Percentiles rank a stretch among this genome's conserved stretches.
phyloP scores from a whole-genome alignment of 1,140 invertebrate species.

The Chymomyza costata region DNA sequence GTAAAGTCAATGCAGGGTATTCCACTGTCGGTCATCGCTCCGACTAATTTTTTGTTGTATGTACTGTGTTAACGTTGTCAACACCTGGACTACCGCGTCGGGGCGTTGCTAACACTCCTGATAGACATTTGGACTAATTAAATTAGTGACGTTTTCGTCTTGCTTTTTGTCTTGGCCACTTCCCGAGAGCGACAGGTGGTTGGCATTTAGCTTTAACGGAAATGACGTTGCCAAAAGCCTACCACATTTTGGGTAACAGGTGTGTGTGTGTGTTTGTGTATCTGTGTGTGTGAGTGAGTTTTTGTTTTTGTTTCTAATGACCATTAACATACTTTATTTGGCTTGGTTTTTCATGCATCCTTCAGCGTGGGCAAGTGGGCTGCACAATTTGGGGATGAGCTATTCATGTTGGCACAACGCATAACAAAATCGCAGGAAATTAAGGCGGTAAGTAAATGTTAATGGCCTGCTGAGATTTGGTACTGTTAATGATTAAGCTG shows the following conservation, averaged over 20 bases:
- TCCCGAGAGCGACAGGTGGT: slow-evolving; percentile 55
- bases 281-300: too few species aligned
- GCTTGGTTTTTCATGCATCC: not conserved
- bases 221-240: not conserved
- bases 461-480: not conserved
- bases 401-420: slow-evolving; percentile 79
- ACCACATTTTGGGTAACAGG: too few species aligned
- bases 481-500: not conserved
- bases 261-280: too few species aligned
- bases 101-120: slow-evolving; percentile 17
- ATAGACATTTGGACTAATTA: slow-evolving; percentile 57
- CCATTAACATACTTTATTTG: not conserved
- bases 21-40: too few species aligned
- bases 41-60: too few species aligned
- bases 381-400: slow-evolving; percentile 78
- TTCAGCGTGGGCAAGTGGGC: slow-evolving; percentile 79
- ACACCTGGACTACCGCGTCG: too few species aligned
- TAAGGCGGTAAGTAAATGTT: slow-evolving; percentile 75
- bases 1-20: too few species aligned
- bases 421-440: slow-evolving; percentile 80
- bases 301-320: not conserved
- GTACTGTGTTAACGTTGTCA: too few species aligned
- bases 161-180: too few species aligned
- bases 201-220: slow-evolving; percentile 36
- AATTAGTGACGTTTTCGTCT: slow-evolving; percentile 46